phyloP scores from a whole-genome alignment of 2,888 invertebrate species.

The Tortrix viridana region DNA sequence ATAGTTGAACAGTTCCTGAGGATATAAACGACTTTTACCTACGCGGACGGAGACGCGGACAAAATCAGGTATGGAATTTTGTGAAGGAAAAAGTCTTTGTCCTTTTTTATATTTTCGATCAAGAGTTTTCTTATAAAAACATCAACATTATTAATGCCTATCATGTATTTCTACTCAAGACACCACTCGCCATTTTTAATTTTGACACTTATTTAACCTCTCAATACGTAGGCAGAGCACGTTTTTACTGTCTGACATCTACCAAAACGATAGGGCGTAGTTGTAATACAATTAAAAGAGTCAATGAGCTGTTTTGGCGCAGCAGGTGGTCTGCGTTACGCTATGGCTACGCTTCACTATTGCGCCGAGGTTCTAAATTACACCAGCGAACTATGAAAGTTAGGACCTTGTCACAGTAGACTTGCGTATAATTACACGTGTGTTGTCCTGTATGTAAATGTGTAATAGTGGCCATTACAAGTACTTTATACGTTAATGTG shows the following conservation, averaged over 20 bases:
- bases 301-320: constrained; percentile 15
- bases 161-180: no score
- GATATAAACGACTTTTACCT: no score
- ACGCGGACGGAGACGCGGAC: no score
- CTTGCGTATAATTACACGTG: constrained; percentile 12
- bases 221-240: background rate
- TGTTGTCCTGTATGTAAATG: constrained; percentile 15
- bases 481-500: constrained; percentile 23
- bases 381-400: no score
- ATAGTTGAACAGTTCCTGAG: no score
- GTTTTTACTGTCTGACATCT: background rate
- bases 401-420: background rate
- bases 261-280: constrained; percentile 8
- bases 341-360: background rate
- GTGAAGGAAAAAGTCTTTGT: no score
- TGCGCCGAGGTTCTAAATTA: background rate
- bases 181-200: no score
- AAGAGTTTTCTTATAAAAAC: no score
- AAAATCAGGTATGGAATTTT: no score
- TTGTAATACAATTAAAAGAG: constrained; percentile 15
- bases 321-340: constrained; percentile 11
- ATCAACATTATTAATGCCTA: no score
- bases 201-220: background rate
- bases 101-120: no score
- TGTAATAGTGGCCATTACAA: constrained; percentile 19